Percentiles rank a stretch among this genome's conserved stretches.
Evolutionary conservation across 2,113 vertebrate species (phyloP).

Genomic region (Gyps fulvus): DNA sequence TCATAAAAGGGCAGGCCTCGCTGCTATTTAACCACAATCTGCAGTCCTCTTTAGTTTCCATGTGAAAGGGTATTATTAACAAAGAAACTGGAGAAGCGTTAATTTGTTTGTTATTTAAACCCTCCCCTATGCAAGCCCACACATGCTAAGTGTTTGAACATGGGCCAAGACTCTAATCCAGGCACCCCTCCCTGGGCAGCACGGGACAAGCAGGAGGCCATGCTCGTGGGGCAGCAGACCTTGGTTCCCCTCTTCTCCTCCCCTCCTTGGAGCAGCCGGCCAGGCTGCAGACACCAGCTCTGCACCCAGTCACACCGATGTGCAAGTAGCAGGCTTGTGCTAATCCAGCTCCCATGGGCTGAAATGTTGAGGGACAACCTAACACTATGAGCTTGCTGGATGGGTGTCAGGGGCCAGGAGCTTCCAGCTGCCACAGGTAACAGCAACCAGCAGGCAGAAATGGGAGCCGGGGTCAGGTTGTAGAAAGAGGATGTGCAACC

Average conservation of each 20-base stretch:
- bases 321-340: background rate
- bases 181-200: background rate
- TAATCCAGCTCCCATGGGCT: background rate
- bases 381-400: no score
- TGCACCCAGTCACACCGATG: rapidly evolving
- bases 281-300: background rate
- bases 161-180: background rate
- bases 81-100: background rate
- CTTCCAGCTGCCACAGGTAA: background rate
- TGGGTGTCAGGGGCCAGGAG: rapidly evolving
- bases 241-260: background rate
- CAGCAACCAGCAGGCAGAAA: background rate
- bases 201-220: rapidly evolving
- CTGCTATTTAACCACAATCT: background rate
- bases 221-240: rapidly evolving
- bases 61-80: background rate
- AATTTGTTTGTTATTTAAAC: background rate
- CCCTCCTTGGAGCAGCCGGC: background rate
- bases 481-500: background rate
- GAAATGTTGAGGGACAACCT: background rate
- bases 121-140: background rate
- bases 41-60: background rate
- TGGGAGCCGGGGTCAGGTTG: background rate
- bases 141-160: background rate
- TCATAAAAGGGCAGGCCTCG: background rate